phyloP scores from a whole-genome alignment of 2,113 vertebrate genomes.

The Vulpes ferrilata region DNA sequence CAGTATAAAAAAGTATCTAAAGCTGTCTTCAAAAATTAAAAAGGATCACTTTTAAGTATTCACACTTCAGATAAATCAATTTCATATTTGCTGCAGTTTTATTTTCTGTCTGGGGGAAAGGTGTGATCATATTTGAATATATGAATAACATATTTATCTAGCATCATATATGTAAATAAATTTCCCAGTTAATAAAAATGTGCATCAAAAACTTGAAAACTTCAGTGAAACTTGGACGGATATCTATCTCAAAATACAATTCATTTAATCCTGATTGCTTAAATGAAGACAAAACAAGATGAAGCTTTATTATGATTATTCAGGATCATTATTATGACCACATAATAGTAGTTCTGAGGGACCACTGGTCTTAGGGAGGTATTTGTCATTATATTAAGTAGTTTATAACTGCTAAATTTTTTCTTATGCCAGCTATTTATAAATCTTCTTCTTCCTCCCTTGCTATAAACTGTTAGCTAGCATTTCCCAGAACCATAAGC shows the following conservation, averaged over 20 bases:
- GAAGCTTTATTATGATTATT: conserved; percentile 59
- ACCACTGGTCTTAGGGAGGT: background rate
- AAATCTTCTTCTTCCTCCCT: conserved; percentile 3
- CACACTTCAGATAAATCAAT: conserved; percentile 44
- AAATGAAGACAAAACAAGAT: conserved; percentile 65
- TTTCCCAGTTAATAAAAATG: conserved; percentile 48
- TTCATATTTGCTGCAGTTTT: conserved; percentile 41
- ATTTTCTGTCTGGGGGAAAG: conserved; percentile 45
- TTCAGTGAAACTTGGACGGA: conserved; percentile 52
- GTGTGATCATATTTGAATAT: conserved; percentile 22
- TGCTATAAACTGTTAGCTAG: conserved; percentile 59
- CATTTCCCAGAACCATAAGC: conserved; percentile 30
- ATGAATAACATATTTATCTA: conserved; percentile 36
- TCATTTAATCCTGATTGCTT: conserved; percentile 55
- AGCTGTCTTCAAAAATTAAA: conserved; percentile 50
- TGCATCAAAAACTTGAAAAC: conserved; percentile 57
- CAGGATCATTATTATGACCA: conserved; percentile 37
- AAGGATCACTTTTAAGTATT: conserved; percentile 44
- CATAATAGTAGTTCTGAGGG: conserved; percentile 34
- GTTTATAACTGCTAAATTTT: conserved; percentile 20
- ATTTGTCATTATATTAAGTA: conserved; percentile 39
- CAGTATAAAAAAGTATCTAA: conserved; percentile 45
- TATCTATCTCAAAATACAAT: conserved; percentile 53
- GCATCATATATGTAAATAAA: conserved; percentile 26
- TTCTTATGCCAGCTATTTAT: conserved; percentile 21